Conservation (phyloP, 2,797 vertebrate genomes). For the Malacoctenus gilli region DNA sequence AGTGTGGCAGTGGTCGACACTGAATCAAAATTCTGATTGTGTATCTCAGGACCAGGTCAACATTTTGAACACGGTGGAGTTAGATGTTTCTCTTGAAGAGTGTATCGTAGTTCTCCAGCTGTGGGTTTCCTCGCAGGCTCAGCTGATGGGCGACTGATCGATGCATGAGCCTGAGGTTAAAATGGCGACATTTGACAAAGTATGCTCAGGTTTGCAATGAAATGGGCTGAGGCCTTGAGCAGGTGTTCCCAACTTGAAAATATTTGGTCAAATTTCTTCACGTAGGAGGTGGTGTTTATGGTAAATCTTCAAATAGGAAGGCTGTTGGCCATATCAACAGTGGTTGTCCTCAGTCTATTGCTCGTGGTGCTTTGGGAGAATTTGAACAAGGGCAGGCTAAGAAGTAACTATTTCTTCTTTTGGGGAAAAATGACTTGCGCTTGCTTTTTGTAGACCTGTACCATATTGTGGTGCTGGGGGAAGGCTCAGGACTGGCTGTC, state of each 20-base stretch:
- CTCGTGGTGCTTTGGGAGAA: slow-evolving; percentile 75
- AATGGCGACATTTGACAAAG: slow-evolving; percentile 54
- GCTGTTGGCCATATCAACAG: slow-evolving; percentile 65
- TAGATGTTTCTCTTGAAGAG: slow-evolving; percentile 37
- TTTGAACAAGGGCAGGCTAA: slow-evolving; percentile 80
- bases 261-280: slow-evolving; percentile 58
- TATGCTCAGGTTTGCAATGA: slow-evolving; percentile 59
- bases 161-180: slow-evolving; percentile 62
- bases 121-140: slow-evolving; percentile 37
- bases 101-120: slow-evolving; percentile 37
- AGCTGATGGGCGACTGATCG: slow-evolving; percentile 57
- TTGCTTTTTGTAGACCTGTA: slow-evolving; percentile 96
- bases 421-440: slow-evolving; percentile 51
- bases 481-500: slow-evolving; percentile 92
- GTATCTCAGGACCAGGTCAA: slow-evolving; percentile 45
- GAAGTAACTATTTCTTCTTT: slow-evolving; percentile 69
- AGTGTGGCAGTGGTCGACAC: slow-evolving; percentile 58
- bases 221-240: slow-evolving; percentile 59
- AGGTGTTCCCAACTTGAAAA: slow-evolving; percentile 59
- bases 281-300: slow-evolving; percentile 63
- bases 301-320: slow-evolving; percentile 61
- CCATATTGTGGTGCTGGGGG: slow-evolving; percentile 87
- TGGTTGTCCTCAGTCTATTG: slow-evolving; percentile 74
- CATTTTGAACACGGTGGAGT: slow-evolving; percentile 44
- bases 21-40: slow-evolving; percentile 66